A percentile compares a stretch with the other conserved stretches of the same genome.
Conservation (phyloP, 2,888 invertebrate genomes). For the Pyrrhia umbra region DNA sequence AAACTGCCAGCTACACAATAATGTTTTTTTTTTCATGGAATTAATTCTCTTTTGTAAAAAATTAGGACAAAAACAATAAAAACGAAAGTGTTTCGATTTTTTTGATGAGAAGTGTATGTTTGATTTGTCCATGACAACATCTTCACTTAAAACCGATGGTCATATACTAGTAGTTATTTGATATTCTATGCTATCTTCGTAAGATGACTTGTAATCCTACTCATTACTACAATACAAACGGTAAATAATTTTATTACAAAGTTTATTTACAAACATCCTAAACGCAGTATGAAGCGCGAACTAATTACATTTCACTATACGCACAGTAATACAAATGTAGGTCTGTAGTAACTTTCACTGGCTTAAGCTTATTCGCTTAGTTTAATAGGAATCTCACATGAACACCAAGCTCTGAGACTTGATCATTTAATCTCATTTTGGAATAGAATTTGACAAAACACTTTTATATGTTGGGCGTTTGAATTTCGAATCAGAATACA, state of each 20-base stretch:
- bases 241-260: slow-evolving; percentile 54
- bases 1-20: too few relatives aligned
- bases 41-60: too few relatives aligned
- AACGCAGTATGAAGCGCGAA: slow-evolving; percentile 49
- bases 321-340: slow-evolving; percentile 63
- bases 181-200: not conserved
- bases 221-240: slow-evolving; percentile 22
- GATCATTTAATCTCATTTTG: slow-evolving; percentile 56
- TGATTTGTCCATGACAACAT: not conserved
- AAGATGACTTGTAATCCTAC: slow-evolving; percentile 38
- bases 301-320: slow-evolving; percentile 62
- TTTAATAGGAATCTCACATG: slow-evolving; percentile 65
- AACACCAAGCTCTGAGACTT: slow-evolving; percentile 55
- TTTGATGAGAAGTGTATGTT: too few relatives aligned
- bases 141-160: not conserved
- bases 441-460: slow-evolving; percentile 36
- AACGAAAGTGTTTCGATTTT: too few relatives aligned
- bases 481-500: slow-evolving; percentile 31
- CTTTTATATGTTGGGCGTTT: slow-evolving; percentile 19
- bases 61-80: too few relatives aligned
- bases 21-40: too few relatives aligned
- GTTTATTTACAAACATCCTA: slow-evolving; percentile 62
- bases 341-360: slow-evolving; percentile 72
- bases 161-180: not conserved
- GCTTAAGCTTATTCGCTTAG: slow-evolving; percentile 67